phyloP scores from a whole-genome alignment of 2,797 vertebrate genomes.

The Liparis tanakae region DNA sequence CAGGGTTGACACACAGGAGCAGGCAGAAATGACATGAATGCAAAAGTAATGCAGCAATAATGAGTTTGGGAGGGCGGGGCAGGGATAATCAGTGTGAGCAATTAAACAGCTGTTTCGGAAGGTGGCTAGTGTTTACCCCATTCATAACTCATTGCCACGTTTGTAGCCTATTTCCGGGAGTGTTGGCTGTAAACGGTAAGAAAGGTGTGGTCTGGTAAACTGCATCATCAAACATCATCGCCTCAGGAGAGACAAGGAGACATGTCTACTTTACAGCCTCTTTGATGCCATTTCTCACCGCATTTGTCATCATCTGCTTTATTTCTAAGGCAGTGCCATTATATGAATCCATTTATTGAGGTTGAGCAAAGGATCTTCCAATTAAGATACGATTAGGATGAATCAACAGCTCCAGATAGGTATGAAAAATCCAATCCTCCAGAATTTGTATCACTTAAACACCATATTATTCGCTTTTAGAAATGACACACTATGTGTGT shows the following conservation, averaged over 20 bases:
- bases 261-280: background rate
- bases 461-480: background rate
- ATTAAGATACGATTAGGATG: slow-evolving; percentile 13
- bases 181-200: slow-evolving; percentile 3
- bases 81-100: slow-evolving; percentile 9
- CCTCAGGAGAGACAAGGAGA: slow-evolving; percentile 18
- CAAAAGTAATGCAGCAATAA: slow-evolving; percentile 1
- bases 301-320: slow-evolving; percentile 33
- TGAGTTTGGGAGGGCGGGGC: background rate
- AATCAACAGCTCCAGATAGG: slow-evolving; percentile 6
- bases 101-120: slow-evolving; percentile 38
- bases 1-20: slow-evolving; percentile 4
- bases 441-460: background rate
- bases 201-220: slow-evolving; percentile 26
- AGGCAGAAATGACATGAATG: slow-evolving; percentile 12
- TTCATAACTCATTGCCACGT: slow-evolving; percentile 8
- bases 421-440: background rate
- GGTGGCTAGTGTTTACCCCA: slow-evolving; percentile 28
- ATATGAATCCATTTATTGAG: slow-evolving; percentile 12
- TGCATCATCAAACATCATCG: slow-evolving; percentile 2
- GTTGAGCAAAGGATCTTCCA: slow-evolving; percentile 7
- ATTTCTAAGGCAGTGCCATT: slow-evolving; percentile 14
- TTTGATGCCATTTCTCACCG: slow-evolving; percentile 13
- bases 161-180: background rate
- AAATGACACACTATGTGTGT: background rate